Evolutionary conservation across 1,140 invertebrate species (phyloP).

Genomic region (Maniola jurtina): DNA sequence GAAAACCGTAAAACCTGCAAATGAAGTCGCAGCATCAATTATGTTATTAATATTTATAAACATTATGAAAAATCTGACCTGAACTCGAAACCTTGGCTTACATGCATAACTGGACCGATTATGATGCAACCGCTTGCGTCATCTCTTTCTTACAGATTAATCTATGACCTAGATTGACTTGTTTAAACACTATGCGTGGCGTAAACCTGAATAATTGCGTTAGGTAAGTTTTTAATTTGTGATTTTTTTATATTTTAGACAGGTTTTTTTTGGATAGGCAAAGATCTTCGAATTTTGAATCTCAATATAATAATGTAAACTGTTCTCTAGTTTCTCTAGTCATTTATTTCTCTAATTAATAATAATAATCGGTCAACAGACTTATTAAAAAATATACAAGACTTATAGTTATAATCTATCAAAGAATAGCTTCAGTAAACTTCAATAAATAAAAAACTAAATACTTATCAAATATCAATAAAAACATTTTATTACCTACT

Average conservation of each 20-base stretch:
- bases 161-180: constrained; percentile 42
- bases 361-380: too few species aligned
- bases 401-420: too few species aligned
- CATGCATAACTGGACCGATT: constrained; percentile 45
- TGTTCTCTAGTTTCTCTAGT: too few species aligned
- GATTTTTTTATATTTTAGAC: not conserved
- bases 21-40: not conserved
- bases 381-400: too few species aligned
- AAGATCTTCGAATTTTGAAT: not conserved
- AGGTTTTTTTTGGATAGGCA: not conserved
- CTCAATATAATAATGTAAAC: too few species aligned
- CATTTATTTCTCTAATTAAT: too few species aligned
- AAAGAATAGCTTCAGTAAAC: too few species aligned
- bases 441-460: too few species aligned
- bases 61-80: constrained; percentile 46
- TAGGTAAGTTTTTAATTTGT: too few species aligned
- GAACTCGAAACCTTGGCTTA: constrained; percentile 55
- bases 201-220: constrained; percentile 18
- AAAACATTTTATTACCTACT: too few species aligned
- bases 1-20: too few species aligned
- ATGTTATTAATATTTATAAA: constrained; percentile 18
- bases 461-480: too few species aligned
- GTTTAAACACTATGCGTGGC: constrained; percentile 18
- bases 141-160: constrained; percentile 43
- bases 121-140: constrained; percentile 52